Percentiles rank a stretch among this genome's conserved stretches.
These are phyloP conservation scores for Drosophila asahinai DNA, from an alignment of 1,140 invertebrate genomes.

Conservation along the genomic window DNA sequence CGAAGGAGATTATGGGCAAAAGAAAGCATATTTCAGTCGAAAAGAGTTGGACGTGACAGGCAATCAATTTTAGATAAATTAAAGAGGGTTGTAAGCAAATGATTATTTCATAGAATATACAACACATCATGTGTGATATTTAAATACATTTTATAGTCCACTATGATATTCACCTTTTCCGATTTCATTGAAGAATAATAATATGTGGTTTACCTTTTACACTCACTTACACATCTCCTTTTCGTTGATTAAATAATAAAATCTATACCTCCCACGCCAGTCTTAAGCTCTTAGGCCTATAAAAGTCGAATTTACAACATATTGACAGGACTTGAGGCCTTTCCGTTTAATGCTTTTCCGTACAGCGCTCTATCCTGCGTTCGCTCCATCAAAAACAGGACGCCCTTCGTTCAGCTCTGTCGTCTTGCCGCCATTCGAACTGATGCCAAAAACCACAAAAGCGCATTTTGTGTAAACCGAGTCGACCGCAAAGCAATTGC, in stretches of 20 bases:
- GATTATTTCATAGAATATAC: background rate
- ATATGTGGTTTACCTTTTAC: slow-evolving; percentile 1
- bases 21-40: slow-evolving; percentile 1
- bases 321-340: slow-evolving; percentile 5
- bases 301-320: slow-evolving; percentile 5
- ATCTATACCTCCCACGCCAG: background rate
- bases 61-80: slow-evolving; percentile 37
- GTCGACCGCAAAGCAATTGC: slow-evolving; percentile 77
- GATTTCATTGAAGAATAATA: too few relatives aligned
- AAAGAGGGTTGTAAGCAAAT: slow-evolving; percentile 11
- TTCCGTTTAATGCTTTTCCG: slow-evolving; percentile 2
- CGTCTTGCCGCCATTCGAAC: slow-evolving; percentile 13
- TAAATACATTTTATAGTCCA: background rate
- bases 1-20: slow-evolving; percentile 4
- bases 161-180: background rate
- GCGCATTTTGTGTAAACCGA: slow-evolving; percentile 79
- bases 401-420: background rate
- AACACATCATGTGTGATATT: background rate
- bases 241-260: background rate
- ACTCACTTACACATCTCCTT: background rate
- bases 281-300: background rate
- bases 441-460: slow-evolving; percentile 67
- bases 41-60: slow-evolving; percentile 28
- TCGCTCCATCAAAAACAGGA: slow-evolving; percentile 10
- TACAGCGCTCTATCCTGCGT: background rate